Evolutionary conservation across 2,113 vertebrate species (phyloP).

Genomic region (Pyxicephalus adspersus): DNA sequence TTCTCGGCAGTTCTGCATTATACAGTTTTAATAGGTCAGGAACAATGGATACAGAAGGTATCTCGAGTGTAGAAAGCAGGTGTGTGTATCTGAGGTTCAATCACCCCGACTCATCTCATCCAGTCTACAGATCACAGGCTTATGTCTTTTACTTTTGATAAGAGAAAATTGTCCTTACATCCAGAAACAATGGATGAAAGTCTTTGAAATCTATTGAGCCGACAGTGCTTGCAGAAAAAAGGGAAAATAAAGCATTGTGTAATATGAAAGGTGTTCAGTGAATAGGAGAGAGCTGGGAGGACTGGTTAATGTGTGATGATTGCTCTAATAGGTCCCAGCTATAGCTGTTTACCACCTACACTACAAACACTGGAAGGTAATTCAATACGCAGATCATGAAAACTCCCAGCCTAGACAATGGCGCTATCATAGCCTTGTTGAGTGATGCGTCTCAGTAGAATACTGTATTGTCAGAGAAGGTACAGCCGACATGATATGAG

Average conservation of each 20-base stretch:
- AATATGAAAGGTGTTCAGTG: conserved; percentile 7
- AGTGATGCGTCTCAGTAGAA: conserved; percentile 32
- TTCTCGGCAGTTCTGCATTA: not conserved
- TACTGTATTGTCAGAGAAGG: not conserved
- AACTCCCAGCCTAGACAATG: conserved; percentile 39
- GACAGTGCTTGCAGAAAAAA: not conserved
- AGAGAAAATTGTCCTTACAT: not conserved
- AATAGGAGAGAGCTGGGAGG: conserved; percentile 13
- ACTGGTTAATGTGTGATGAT: conserved; percentile 35
- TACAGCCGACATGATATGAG: conserved; percentile 19
- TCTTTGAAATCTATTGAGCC: conserved; percentile 21
- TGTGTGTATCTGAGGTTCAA: not conserved
- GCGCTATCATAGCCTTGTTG: conserved; percentile 8
- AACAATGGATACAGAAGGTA: not conserved
- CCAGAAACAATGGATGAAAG: conserved; percentile 34
- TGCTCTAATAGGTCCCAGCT: conserved; percentile 30
- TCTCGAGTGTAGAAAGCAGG: not conserved
- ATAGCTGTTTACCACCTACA: conserved; percentile 32
- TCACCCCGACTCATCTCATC: not conserved
- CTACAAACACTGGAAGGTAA: conserved; percentile 35
- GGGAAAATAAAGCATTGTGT: conserved; percentile 10
- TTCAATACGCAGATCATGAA: conserved; percentile 25
- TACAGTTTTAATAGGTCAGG: not conserved
- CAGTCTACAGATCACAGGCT: not conserved
- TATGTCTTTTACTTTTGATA: not conserved